Conservation (phyloP, 1,140 invertebrate genomes). For the Zaprionus inermis region DNA sequence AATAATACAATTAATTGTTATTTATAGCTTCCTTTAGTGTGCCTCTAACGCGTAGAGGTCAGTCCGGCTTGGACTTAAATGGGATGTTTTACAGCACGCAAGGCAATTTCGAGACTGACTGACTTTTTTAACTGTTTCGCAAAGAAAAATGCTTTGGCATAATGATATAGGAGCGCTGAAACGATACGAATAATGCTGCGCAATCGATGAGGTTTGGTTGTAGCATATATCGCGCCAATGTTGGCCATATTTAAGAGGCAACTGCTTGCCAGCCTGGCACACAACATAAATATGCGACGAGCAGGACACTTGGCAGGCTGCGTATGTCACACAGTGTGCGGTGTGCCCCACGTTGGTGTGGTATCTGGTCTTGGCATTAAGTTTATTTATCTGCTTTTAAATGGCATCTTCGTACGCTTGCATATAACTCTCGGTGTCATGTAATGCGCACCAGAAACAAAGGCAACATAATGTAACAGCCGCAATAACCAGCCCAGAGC, state of each 20-base stretch:
- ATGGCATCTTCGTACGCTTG: constrained; percentile 72
- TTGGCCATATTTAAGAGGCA: neutral
- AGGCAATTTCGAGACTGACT: constrained; percentile 28
- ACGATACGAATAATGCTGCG: no score
- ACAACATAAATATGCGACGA: constrained; percentile 42
- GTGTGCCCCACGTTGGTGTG: neutral
- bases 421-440: constrained; percentile 71
- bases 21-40: constrained; percentile 75
- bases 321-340: constrained; percentile 30
- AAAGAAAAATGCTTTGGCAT: constrained; percentile 29
- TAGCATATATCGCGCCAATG: neutral
- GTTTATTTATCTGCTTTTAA: constrained; percentile 80
- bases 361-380: constrained; percentile 59
- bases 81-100: constrained; percentile 70
- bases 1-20: constrained; percentile 82
- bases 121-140: constrained; percentile 50
- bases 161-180: constrained; percentile 54
- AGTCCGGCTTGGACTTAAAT: constrained; percentile 37
- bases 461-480: constrained; percentile 77
- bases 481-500: constrained; percentile 30
- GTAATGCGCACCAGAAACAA: constrained; percentile 78
- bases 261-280: constrained; percentile 1
- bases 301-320: constrained; percentile 39
- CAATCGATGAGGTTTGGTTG: no score
- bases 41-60: constrained; percentile 18